These are phyloP conservation scores for Nebria brevicollis DNA, from an alignment of 2,888 invertebrate species.

Conservation along the genomic window DNA sequence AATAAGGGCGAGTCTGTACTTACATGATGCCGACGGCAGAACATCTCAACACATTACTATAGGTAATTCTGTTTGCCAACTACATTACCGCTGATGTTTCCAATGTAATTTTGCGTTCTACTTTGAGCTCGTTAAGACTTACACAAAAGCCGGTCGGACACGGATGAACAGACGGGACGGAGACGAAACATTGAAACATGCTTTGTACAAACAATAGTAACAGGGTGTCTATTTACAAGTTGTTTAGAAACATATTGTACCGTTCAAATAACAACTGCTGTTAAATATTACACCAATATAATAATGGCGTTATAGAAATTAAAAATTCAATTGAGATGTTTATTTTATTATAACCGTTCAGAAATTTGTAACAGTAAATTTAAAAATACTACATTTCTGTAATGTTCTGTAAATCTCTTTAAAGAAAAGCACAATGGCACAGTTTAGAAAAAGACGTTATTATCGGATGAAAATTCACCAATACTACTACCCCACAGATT, in stretches of 20 bases:
- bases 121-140: constrained; percentile 39
- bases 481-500: too few species aligned
- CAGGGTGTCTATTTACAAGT: background rate
- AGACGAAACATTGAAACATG: constrained; percentile 9
- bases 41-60: constrained; percentile 52
- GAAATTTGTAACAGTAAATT: too few species aligned
- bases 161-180: constrained; percentile 14
- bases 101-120: constrained; percentile 36
- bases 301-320: too few species aligned
- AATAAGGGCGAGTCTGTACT: constrained; percentile 60
- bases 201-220: background rate
- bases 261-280: too few species aligned
- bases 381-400: too few species aligned
- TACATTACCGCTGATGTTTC: constrained; percentile 37
- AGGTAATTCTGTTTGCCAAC: constrained; percentile 44
- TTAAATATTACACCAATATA: too few species aligned
- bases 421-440: too few species aligned
- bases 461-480: too few species aligned
- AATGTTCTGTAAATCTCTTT: too few species aligned
- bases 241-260: background rate
- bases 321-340: too few species aligned
- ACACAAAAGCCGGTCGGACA: constrained; percentile 28
- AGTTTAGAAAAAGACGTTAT: too few species aligned
- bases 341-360: too few species aligned
- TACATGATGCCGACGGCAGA: constrained; percentile 58